Conservation (phyloP, 2,888 invertebrate genomes). For the Rhingia campestris region DNA sequence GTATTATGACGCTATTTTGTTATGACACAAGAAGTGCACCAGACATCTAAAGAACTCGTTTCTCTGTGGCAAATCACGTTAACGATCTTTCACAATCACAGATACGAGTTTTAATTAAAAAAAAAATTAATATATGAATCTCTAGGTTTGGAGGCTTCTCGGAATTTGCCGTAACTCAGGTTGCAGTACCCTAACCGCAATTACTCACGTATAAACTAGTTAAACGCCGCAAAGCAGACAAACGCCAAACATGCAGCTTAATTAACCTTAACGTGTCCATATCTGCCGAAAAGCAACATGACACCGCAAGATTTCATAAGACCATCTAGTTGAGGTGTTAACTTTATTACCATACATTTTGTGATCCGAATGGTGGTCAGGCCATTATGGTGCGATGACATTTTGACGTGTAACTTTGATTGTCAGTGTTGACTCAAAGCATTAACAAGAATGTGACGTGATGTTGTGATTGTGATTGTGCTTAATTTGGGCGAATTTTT, state of each 20-base stretch:
- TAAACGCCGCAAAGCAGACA: background rate
- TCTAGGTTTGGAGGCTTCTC: constrained; percentile 24
- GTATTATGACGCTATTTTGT: constrained; percentile 29
- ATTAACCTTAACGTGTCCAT: constrained; percentile 22
- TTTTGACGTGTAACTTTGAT: constrained; percentile 4
- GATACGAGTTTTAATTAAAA: constrained; percentile 1
- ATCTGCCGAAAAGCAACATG: background rate
- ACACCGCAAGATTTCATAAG: constrained; percentile 10
- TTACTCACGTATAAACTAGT: constrained; percentile 16
- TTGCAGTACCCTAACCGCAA: constrained; percentile 2
- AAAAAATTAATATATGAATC: constrained; percentile 1
- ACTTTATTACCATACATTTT: constrained; percentile 29
- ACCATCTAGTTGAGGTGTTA: constrained; percentile 31
- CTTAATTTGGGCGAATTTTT: constrained; percentile 42
- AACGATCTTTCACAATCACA: constrained; percentile 10
- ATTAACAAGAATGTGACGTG: constrained; percentile 57
- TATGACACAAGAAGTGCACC: constrained; percentile 18
- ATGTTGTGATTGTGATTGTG: constrained; percentile 34
- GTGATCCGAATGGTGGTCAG: constrained; percentile 15
- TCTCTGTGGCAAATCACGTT: constrained; percentile 34
- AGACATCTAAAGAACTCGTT: constrained; percentile 48
- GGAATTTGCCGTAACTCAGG: background rate
- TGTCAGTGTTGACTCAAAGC: constrained; percentile 28
- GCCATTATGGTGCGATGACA: constrained; percentile 26
- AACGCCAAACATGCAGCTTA: background rate